A percentile compares a stretch with the other conserved stretches of the same genome.
Conservation (phyloP, 2,113 vertebrate species). For the Misgurnus mizolepis region DNA sequence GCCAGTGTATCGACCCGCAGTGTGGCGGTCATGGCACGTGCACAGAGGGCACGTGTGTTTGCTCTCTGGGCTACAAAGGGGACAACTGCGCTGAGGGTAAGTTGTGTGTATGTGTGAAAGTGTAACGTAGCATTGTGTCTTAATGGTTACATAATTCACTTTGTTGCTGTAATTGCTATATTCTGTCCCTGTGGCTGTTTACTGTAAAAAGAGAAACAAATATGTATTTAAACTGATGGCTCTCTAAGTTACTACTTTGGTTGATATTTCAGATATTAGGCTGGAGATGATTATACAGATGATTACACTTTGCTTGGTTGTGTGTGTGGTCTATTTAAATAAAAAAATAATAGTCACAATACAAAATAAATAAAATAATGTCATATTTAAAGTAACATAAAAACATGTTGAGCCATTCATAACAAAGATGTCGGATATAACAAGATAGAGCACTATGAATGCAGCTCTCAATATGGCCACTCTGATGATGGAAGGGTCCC, state of each 20-base stretch:
- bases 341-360: no score
- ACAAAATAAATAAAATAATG: no score
- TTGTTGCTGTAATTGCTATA: background rate
- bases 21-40: constrained; percentile 95
- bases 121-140: constrained; percentile 13
- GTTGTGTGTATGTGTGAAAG: constrained; percentile 36
- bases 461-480: no score
- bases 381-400: no score
- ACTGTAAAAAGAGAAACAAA: background rate
- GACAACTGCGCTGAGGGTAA: constrained; percentile 93
- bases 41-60: constrained; percentile 91
- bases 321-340: no score
- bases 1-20: constrained; percentile 93
- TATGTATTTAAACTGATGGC: background rate
- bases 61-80: constrained; percentile 92
- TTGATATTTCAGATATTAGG: background rate
- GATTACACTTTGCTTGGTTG: no score
- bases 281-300: no score
- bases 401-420: no score
- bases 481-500: no score
- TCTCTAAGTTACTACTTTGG: no score
- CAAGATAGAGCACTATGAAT: no score
- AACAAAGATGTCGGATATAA: no score
- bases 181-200: constrained; percentile 1
- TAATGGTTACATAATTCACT: constrained; percentile 17